Conservation (phyloP, 2,888 invertebrate genomes). For the Drosophila pegasa region DNA sequence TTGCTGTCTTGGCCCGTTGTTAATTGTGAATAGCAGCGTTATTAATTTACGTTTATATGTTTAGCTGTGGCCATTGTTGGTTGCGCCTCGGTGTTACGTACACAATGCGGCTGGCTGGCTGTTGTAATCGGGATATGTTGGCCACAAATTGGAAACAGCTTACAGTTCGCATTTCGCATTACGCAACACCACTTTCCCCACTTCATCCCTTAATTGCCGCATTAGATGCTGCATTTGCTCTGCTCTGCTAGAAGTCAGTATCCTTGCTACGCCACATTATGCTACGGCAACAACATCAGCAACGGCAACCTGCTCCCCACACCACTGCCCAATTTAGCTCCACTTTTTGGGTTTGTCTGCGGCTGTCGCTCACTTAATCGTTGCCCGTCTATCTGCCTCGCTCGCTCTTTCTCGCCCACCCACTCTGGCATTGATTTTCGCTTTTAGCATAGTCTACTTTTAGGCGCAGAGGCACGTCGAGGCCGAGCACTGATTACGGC, state of each 20-base stretch:
- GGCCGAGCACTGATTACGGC: constrained; percentile 47
- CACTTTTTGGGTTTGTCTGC: constrained; percentile 49
- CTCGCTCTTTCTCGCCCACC: neutral
- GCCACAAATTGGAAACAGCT: constrained; percentile 52
- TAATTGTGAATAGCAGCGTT: constrained; percentile 28
- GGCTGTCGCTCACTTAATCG: constrained; percentile 73
- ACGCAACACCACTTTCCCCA: constrained; percentile 10
- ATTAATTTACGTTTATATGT: constrained; percentile 8
- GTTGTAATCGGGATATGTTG: constrained; percentile 22
- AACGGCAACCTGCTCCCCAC: constrained; percentile 30
- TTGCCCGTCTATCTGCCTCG: constrained; percentile 28
- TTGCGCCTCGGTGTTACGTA: neutral
- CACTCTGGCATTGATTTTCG: constrained; percentile 65
- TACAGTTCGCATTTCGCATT: constrained; percentile 43
- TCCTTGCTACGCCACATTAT: constrained; percentile 50
- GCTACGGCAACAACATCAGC: constrained; percentile 26
- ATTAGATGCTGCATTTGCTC: constrained; percentile 57
- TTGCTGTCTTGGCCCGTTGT: constrained; percentile 10
- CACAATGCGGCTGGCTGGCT: constrained; percentile 9
- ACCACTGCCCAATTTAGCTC: constrained; percentile 36
- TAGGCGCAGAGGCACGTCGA: constrained; percentile 52
- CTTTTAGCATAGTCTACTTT: constrained; percentile 67
- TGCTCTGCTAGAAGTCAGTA: constrained; percentile 47
- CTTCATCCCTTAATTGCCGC: constrained; percentile 63
- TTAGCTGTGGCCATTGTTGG: constrained; percentile 12